These are phyloP conservation scores for Pionites leucogaster DNA, from an alignment of 2,113 vertebrate species.

Conservation along the genomic window DNA sequence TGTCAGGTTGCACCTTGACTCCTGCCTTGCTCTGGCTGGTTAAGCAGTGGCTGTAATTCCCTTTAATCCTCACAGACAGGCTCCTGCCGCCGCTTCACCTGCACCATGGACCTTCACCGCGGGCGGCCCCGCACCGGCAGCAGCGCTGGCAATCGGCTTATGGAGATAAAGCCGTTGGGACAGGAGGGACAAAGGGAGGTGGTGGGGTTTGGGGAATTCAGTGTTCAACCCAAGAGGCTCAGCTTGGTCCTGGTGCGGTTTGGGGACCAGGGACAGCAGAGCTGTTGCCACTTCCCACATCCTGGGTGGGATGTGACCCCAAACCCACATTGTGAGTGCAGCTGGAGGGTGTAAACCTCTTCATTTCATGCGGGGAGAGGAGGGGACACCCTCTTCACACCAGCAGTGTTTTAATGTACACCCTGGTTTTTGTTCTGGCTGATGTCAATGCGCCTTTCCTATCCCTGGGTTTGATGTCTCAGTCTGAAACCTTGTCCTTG, in stretches of 20 bases:
- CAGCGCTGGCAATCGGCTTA: slow-evolving; percentile 22
- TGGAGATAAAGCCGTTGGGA: not conserved
- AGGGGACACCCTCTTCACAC: not conserved
- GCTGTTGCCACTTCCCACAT: rapidly evolving
- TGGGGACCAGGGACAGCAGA: not conserved
- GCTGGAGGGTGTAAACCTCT: not conserved
- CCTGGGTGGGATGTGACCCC: not conserved
- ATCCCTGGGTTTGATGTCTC: not conserved
- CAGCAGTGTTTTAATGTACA: not conserved
- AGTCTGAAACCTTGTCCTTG: not conserved
- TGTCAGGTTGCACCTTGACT: not conserved
- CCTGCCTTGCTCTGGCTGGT: not conserved
- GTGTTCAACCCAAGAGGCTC: rapidly evolving
- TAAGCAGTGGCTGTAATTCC: not conserved
- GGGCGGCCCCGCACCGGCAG: not conserved
- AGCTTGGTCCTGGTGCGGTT: rapidly evolving
- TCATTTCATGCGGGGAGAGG: rapidly evolving
- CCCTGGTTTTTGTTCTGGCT: not conserved
- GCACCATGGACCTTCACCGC: not conserved
- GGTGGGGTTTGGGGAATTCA: rapidly evolving
- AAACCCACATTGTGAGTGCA: not conserved
- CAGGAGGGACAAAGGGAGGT: not conserved
- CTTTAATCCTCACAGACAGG: not conserved
- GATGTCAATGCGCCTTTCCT: not conserved
- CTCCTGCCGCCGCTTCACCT: not conserved